Percentiles rank a stretch among this genome's conserved stretches.
Evolutionary conservation across 2,888 invertebrate species (phyloP).

Genomic region (Caenorhabditis zanzibari): DNA sequence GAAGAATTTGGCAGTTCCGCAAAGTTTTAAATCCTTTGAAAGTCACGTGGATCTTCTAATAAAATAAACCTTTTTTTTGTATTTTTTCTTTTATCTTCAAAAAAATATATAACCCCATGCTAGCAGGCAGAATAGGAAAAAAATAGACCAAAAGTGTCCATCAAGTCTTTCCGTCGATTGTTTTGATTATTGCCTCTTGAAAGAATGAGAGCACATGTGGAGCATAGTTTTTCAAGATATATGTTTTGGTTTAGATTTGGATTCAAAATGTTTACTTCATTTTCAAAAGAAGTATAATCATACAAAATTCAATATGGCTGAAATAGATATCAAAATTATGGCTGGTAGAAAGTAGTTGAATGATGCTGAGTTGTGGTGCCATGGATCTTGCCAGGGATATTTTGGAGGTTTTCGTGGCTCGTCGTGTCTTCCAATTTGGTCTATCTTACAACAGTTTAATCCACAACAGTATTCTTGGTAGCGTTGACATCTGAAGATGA

Average conservation of each 20-base stretch:
- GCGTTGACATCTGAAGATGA: constrained; percentile 78
- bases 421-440: constrained; percentile 58
- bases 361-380: constrained; percentile 45
- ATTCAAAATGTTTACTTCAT: neutral
- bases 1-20: constrained; percentile 30
- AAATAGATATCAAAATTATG: constrained; percentile 8
- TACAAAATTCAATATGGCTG: neutral
- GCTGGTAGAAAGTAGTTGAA: neutral
- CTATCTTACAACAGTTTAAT: constrained; percentile 79
- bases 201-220: constrained; percentile 11
- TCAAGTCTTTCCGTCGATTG: constrained; percentile 59
- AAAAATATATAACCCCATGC: constrained; percentile 5
- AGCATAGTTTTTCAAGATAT: constrained; percentile 7
- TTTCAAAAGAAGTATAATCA: neutral
- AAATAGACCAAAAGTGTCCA: constrained; percentile 54
- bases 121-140: neutral
- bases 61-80: neutral
- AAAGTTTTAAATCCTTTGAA: neutral
- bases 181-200: constrained; percentile 65
- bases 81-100: neutral
- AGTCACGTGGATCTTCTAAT: constrained; percentile 7
- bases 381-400: constrained; percentile 69
- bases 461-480: constrained; percentile 83
- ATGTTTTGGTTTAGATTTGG: constrained; percentile 1
- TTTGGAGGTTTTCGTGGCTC: constrained; percentile 47